A percentile compares a stretch with the other conserved stretches of the same genome.
Evolutionary conservation across 2,113 vertebrate genomes (phyloP).

Genomic region (Chloropsis hardwickii): DNA sequence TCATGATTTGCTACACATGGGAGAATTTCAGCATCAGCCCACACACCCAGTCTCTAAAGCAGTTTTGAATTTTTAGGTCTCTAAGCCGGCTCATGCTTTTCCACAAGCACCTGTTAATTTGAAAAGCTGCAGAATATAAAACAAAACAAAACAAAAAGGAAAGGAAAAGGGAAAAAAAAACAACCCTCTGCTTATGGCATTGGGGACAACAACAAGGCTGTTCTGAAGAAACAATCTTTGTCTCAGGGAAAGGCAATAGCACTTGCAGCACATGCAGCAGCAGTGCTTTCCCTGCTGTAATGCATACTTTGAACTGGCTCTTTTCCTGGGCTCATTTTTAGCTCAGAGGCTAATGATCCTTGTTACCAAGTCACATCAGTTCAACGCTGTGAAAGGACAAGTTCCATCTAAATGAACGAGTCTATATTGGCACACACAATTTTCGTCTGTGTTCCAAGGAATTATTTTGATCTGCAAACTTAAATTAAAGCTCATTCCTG

Average conservation of each 20-base stretch:
- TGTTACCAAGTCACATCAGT: conserved; percentile 28
- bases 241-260: neutral
- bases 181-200: neutral
- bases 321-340: neutral
- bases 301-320: neutral
- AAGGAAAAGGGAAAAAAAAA: neutral
- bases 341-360: conserved; percentile 26
- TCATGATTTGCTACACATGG: neutral
- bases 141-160: neutral
- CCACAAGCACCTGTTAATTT: neutral
- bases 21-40: neutral
- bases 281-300: neutral
- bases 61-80: neutral
- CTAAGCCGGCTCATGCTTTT: neutral
- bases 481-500: conserved; percentile 23
- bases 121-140: neutral
- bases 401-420: neutral
- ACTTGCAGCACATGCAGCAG: neutral
- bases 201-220: neutral
- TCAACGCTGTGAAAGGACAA: neutral
- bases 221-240: neutral
- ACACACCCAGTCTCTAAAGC: neutral
- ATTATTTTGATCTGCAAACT: conserved; percentile 14
- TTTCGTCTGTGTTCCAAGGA: neutral
- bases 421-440: neutral